Evolutionary conservation across 2,797 vertebrate genomes (phyloP).

Genomic region (Neosilurus mollespiculum): DNA sequence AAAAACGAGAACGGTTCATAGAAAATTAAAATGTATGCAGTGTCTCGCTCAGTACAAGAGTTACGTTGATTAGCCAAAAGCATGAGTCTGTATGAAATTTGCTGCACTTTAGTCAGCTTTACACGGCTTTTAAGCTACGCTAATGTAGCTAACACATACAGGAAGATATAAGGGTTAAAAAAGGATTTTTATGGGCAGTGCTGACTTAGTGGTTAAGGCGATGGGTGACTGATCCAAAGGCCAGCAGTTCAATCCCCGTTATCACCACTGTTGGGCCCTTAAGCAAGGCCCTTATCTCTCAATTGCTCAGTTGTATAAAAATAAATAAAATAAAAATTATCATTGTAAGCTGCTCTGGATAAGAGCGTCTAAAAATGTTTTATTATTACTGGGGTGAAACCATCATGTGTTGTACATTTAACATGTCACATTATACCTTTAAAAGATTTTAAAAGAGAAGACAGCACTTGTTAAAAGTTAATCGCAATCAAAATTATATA

Average conservation of each 20-base stretch:
- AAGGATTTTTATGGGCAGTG: no score
- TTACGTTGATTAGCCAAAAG: background rate
- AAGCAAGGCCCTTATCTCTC: no score
- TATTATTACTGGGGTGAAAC: background rate
- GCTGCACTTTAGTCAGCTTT: background rate
- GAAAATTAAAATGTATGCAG: background rate
- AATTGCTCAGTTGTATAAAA: no score
- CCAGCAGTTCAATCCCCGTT: no score
- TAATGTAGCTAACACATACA: background rate
- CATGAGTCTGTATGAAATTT: background rate
- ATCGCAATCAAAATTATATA: no score
- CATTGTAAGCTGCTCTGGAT: no score
- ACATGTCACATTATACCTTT: background rate
- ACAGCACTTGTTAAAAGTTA: no score
- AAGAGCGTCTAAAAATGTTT: background rate
- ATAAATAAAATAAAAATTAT: no score
- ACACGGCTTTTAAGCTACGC: background rate
- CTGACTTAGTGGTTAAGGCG: no score
- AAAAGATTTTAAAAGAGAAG: background rate
- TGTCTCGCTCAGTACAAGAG: background rate
- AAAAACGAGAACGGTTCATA: background rate
- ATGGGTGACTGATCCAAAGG: no score
- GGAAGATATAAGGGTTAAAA: background rate
- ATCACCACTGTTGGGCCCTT: no score
- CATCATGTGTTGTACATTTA: background rate